These are phyloP conservation scores for Lasius fuliginosus DNA, from an alignment of 2,888 invertebrate species.

Conservation along the genomic window DNA sequence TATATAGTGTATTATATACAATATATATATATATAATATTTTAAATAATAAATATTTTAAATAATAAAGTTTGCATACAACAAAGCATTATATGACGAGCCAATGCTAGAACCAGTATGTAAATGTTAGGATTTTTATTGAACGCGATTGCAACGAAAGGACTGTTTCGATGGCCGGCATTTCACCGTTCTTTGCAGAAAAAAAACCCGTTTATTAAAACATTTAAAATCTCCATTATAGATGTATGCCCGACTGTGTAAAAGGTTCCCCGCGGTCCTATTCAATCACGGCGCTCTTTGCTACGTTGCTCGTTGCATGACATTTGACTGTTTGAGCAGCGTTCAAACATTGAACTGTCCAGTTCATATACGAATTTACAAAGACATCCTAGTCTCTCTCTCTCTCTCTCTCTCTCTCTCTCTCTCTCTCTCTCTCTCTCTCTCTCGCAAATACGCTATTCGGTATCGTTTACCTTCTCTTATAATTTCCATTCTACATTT, in stretches of 20 bases:
- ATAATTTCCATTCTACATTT: conserved; percentile 50
- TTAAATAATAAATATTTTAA: neutral
- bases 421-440: conserved; percentile 33
- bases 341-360: conserved; percentile 38
- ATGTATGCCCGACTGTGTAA: neutral
- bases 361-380: conserved; percentile 6
- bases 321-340: conserved; percentile 2
- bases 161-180: neutral
- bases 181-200: neutral
- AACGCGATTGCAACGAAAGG: conserved; percentile 14
- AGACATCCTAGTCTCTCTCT: conserved; percentile 26
- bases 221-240: conserved; percentile 17
- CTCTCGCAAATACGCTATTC: conserved; percentile 34
- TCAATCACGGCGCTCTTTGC: neutral
- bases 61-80: neutral
- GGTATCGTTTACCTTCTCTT: conserved; percentile 11
- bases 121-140: conserved; percentile 52
- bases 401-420: conserved; percentile 8
- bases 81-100: neutral
- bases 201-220: conserved; percentile 31
- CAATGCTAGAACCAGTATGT: conserved; percentile 52
- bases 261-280: neutral
- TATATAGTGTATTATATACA: neutral
- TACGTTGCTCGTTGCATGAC: neutral
- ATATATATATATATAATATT: neutral